These are phyloP conservation scores for Chaunax sp. DNA, from an alignment of 2,797 vertebrate species.

Conservation along the genomic window DNA sequence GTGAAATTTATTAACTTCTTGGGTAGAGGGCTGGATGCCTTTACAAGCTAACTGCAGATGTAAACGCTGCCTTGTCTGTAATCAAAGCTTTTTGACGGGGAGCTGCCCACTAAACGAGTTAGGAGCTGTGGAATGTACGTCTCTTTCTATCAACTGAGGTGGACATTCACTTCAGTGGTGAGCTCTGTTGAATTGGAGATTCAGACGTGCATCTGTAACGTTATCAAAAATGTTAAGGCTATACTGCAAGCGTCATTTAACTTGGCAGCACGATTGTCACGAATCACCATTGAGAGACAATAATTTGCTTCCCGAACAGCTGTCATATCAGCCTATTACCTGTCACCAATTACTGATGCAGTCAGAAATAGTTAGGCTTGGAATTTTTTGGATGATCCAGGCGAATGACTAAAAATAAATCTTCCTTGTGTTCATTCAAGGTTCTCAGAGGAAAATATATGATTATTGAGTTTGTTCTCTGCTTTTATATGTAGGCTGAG, in stretches of 20 bases:
- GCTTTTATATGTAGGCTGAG: constrained; percentile 6
- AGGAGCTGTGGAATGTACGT: neutral
- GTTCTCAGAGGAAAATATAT: constrained; percentile 8
- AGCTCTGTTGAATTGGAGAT: constrained; percentile 10
- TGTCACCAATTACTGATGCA: constrained; percentile 11
- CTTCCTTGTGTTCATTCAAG: constrained; percentile 10
- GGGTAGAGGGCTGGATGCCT: neutral
- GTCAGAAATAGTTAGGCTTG: constrained; percentile 17
- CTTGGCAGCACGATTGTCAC: constrained; percentile 4
- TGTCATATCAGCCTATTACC: constrained; percentile 24
- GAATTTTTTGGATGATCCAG: constrained; percentile 12
- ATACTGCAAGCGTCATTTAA: neutral
- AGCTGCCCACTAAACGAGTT: constrained; percentile 21
- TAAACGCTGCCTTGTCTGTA: constrained; percentile 5
- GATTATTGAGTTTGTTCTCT: constrained; percentile 17
- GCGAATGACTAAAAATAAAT: constrained; percentile 20
- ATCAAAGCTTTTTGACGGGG: constrained; percentile 6
- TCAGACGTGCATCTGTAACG: neutral
- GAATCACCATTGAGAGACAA: constrained; percentile 16
- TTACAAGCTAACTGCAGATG: neutral
- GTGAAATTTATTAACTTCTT: neutral
- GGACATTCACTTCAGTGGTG: constrained; percentile 4
- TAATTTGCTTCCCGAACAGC: constrained; percentile 11
- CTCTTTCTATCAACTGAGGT: constrained; percentile 10
- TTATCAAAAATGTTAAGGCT: neutral